phyloP scores from a whole-genome alignment of 1,140 invertebrate genomes.

The Aphidius gifuensis region DNA sequence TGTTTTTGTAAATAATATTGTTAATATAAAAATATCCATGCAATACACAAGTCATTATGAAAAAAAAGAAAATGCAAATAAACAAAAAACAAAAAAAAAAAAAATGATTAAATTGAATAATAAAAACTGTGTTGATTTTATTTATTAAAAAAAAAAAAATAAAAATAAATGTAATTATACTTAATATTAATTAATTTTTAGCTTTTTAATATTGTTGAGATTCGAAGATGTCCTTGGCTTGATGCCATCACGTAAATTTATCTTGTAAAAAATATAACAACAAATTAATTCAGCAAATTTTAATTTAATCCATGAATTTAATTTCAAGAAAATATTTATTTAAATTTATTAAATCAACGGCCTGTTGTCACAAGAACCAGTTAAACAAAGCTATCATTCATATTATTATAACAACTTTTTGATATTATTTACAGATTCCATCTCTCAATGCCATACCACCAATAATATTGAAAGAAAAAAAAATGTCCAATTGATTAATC shows the following conservation, averaged over 20 bases:
- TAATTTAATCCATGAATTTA: not conserved
- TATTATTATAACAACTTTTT: too few species aligned
- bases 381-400: too few species aligned
- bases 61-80: conserved; percentile 34
- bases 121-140: not conserved
- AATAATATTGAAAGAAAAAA: not conserved
- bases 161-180: too few species aligned
- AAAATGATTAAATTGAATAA: conserved; percentile 40
- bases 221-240: conserved; percentile 17
- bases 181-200: too few species aligned
- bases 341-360: not conserved
- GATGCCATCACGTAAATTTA: conserved; percentile 18
- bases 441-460: too few species aligned
- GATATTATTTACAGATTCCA: too few species aligned
- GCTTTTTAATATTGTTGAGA: too few species aligned
- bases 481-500: conserved; percentile 17
- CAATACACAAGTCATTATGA: conserved; percentile 47
- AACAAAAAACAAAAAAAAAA: conserved; percentile 36
- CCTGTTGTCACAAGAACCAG: not conserved
- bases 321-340: not conserved
- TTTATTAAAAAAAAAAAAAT: too few species aligned
- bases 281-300: conserved; percentile 9
- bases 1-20: conserved; percentile 50
- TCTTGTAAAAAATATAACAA: not conserved
- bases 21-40: conserved; percentile 48